Evolutionary conservation across 2,797 vertebrate genomes (phyloP).

Genomic region (Bradypus variegatus): DNA sequence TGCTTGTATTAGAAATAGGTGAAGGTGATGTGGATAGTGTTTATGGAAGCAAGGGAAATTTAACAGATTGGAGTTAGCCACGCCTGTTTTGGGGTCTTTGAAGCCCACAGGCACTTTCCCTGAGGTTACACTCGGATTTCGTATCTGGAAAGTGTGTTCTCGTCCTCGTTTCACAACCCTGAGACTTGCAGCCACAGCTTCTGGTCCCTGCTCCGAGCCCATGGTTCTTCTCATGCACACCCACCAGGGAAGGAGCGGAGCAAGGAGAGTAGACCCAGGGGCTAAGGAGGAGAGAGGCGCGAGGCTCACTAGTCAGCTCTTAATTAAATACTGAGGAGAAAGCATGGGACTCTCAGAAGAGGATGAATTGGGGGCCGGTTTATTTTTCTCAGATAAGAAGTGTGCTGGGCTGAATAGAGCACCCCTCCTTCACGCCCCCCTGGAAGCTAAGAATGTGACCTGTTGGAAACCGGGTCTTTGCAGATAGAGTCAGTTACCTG

Average conservation of each 20-base stretch:
- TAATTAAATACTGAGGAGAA: neutral
- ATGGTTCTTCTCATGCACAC: fast-evolving
- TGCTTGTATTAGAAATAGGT: neutral
- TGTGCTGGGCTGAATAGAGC: no score
- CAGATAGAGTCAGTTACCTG: no score
- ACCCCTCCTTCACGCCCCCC: no score
- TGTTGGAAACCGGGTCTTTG: no score
- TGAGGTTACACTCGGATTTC: neutral
- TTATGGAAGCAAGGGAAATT: neutral
- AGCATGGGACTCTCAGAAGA: no score
- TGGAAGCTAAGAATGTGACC: no score
- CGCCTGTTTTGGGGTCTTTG: neutral
- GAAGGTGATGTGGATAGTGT: neutral
- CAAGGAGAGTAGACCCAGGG: neutral
- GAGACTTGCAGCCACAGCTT: no score
- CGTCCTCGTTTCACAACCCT: neutral
- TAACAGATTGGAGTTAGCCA: fast-evolving
- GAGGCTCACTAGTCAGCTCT: neutral
- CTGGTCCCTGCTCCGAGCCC: neutral
- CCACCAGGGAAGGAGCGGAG: neutral
- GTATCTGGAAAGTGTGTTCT: neutral
- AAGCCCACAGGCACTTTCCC: neutral
- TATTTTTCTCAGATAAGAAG: neutral
- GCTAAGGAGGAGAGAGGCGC: neutral
- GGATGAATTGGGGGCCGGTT: no score